A percentile compares a stretch with the other conserved stretches of the same genome.
phyloP scores from a whole-genome alignment of 2,888 invertebrate species.

The Eumacrocentrus americanus region DNA sequence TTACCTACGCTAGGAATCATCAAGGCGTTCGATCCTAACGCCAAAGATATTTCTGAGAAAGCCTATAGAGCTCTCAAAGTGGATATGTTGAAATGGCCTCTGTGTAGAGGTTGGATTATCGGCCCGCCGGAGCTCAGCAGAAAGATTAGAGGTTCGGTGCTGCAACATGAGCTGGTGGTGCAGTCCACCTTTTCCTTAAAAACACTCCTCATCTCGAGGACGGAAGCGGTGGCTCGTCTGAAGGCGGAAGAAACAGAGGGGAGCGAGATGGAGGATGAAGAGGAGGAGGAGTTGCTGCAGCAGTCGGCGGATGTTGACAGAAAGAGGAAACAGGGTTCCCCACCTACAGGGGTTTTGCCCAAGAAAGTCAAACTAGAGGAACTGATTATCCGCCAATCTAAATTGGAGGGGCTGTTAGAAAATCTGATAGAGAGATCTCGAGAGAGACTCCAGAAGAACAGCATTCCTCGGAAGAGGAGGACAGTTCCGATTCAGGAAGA shows the following conservation, averaged over 20 bases:
- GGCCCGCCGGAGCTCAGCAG: not conserved
- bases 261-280: no score
- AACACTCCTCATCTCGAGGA: not conserved
- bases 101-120: not conserved
- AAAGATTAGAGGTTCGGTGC: not conserved
- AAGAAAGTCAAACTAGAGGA: not conserved
- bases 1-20: not conserved
- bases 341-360: not conserved
- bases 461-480: no score
- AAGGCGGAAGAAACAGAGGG: no score
- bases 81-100: not conserved
- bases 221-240: not conserved
- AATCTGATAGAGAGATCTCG: no score
- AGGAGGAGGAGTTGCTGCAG: no score
- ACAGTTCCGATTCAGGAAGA: no score
- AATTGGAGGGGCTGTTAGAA: no score
- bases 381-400: no score
- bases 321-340: not conserved
- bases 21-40: not conserved
- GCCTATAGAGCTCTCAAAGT: not conserved
- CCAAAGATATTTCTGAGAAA: not conserved
- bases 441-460: no score
- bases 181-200: not conserved
- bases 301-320: no score
- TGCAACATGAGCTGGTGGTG: not conserved